These are phyloP conservation scores for Liasis olivaceus DNA, from an alignment of 2,797 vertebrate genomes.

Conservation along the genomic window DNA sequence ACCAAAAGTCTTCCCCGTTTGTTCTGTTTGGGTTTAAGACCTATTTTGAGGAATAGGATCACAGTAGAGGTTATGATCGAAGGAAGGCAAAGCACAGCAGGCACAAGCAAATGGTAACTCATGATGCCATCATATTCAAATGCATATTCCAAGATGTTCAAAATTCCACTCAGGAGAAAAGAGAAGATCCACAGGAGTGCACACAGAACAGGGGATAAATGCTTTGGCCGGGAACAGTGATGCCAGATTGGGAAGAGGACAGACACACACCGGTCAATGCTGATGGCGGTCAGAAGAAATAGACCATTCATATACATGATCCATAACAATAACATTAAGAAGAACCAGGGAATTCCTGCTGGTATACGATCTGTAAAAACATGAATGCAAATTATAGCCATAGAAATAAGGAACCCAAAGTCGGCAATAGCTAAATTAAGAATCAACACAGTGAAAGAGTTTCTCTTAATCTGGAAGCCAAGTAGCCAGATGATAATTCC, in stretches of 20 bases:
- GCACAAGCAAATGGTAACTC: neutral
- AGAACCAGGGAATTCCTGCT: neutral
- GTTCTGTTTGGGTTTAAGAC: neutral
- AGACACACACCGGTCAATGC: constrained; percentile 50
- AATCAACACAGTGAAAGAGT: neutral
- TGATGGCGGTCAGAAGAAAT: constrained; percentile 55
- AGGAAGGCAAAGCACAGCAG: neutral
- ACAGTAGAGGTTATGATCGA: constrained; percentile 10
- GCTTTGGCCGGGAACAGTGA: constrained; percentile 29
- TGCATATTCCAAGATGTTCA: constrained; percentile 9
- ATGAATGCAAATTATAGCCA: too few species aligned
- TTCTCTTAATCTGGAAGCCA: neutral
- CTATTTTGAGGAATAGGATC: constrained; percentile 14
- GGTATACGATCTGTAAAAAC: too few species aligned
- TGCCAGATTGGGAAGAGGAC: constrained; percentile 53
- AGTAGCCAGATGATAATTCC: neutral
- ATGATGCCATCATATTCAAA: neutral
- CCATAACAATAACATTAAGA: rapidly evolving
- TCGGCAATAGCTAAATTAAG: constrained; percentile 4
- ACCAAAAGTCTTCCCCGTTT: neutral
- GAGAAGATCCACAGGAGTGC: constrained; percentile 34
- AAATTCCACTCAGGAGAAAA: neutral
- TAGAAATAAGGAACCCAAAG: neutral
- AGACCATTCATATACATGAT: neutral
- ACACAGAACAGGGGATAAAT: constrained; percentile 35